These are phyloP conservation scores for Trachurus trachurus DNA, from an alignment of 2,797 vertebrate species.

Conservation along the genomic window DNA sequence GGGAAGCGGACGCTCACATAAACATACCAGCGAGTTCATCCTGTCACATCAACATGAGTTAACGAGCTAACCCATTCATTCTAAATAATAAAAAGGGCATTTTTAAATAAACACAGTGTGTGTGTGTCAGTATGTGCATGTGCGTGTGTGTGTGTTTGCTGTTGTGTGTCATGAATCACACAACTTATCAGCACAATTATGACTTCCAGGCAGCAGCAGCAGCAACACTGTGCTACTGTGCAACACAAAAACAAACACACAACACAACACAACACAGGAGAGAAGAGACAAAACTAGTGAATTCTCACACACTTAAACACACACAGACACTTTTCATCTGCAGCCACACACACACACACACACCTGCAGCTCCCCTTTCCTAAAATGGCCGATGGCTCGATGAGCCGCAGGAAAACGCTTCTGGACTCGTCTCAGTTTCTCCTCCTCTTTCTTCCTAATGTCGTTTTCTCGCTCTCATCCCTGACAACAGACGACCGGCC, in stretches of 20 bases:
- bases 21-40: neutral
- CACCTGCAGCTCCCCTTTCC: conserved; percentile 17
- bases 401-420: conserved; percentile 13
- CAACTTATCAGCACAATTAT: conserved; percentile 52
- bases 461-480: conserved; percentile 18
- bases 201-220: conserved; percentile 48
- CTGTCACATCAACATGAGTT: neutral
- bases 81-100: neutral
- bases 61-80: neutral
- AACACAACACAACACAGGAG: conserved; percentile 1
- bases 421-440: conserved; percentile 3
- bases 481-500: conserved; percentile 35
- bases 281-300: conserved; percentile 8
- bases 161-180: conserved; percentile 34
- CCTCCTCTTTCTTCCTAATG: neutral
- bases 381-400: conserved; percentile 67
- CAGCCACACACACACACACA: conserved; percentile 3
- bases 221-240: conserved; percentile 39
- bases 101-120: conserved; percentile 7
- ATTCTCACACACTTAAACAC: conserved; percentile 21
- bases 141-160: too few relatives aligned
- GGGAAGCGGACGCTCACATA: neutral
- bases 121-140: too few relatives aligned
- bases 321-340: neutral
- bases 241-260: conserved; percentile 42